Conservation (phyloP, 2,113 vertebrate species). For the Equus przewalskii region DNA sequence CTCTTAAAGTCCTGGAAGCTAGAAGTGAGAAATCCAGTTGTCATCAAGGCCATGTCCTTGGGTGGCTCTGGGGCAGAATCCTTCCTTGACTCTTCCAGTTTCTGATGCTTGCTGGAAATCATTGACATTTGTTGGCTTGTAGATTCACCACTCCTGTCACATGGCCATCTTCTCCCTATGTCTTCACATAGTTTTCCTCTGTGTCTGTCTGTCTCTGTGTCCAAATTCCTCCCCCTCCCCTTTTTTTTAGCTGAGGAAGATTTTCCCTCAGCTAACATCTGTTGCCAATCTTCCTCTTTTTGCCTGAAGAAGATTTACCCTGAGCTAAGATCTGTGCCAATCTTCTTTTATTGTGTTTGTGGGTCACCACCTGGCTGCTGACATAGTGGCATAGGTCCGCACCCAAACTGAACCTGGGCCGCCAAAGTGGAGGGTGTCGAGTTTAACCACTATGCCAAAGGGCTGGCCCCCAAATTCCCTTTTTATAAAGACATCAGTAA, state of each 20-base stretch:
- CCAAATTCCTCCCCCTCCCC: background rate
- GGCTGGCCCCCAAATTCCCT: background rate
- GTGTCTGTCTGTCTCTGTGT: background rate
- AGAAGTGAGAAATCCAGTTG: background rate
- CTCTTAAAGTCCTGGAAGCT: background rate
- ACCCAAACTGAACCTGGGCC: too few relatives aligned
- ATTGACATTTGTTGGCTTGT: background rate
- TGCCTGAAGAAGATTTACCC: too few relatives aligned
- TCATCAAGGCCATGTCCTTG: background rate
- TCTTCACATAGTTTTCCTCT: background rate
- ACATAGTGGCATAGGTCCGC: too few relatives aligned
- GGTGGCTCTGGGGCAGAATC: background rate
- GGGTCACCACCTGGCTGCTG: too few relatives aligned
- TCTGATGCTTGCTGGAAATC: background rate
- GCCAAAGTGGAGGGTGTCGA: too few relatives aligned
- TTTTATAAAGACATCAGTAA: background rate
- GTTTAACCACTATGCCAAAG: too few relatives aligned
- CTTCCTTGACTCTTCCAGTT: background rate
- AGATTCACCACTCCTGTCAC: background rate
- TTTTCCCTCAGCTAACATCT: too few relatives aligned
- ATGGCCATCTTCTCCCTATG: background rate
- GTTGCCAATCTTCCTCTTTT: too few relatives aligned
- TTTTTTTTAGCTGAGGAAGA: too few relatives aligned
- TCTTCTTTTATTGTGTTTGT: too few relatives aligned
- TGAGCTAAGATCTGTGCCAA: too few relatives aligned